phyloP scores from a whole-genome alignment of 2,888 invertebrate species.

The Erebia palarica region DNA sequence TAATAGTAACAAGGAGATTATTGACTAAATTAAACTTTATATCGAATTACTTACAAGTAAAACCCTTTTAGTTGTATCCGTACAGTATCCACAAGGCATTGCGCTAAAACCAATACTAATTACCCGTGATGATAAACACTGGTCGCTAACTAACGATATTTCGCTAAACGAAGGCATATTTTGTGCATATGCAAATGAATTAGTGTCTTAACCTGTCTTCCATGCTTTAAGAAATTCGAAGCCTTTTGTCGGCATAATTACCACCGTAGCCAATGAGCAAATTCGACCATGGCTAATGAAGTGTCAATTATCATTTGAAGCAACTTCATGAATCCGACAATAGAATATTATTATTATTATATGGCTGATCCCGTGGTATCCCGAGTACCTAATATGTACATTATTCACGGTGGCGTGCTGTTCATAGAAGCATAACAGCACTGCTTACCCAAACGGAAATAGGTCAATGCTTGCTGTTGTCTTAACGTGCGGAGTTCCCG shows the following conservation, averaged over 20 bases:
- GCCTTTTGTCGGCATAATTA: constrained; percentile 50
- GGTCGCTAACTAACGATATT: constrained; percentile 51
- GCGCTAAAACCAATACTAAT: constrained; percentile 27
- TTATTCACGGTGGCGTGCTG: too few species aligned
- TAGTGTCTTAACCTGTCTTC: constrained; percentile 60
- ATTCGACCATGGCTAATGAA: constrained; percentile 17
- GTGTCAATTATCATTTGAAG: background rate
- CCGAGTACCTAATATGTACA: too few species aligned
- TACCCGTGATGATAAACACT: constrained; percentile 33
- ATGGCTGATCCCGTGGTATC: background rate
- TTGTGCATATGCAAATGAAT: constrained; percentile 76
- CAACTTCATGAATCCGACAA: background rate
- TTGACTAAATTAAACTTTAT: background rate
- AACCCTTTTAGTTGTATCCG: constrained; percentile 61
- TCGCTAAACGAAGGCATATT: constrained; percentile 39
- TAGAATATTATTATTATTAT: background rate
- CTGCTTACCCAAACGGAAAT: too few species aligned
- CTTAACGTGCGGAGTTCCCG: too few species aligned
- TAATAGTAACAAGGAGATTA: too few species aligned
- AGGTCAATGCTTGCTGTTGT: too few species aligned
- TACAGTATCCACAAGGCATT: constrained; percentile 77
- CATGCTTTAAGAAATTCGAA: constrained; percentile 58
- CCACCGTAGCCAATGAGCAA: constrained; percentile 50
- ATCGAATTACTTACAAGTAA: constrained; percentile 62
- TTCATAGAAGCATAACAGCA: too few species aligned